A percentile compares a stretch with the other conserved stretches of the same genome.
Evolutionary conservation across 2,888 invertebrate species (phyloP).

Genomic region (Drosophila ochracea): DNA sequence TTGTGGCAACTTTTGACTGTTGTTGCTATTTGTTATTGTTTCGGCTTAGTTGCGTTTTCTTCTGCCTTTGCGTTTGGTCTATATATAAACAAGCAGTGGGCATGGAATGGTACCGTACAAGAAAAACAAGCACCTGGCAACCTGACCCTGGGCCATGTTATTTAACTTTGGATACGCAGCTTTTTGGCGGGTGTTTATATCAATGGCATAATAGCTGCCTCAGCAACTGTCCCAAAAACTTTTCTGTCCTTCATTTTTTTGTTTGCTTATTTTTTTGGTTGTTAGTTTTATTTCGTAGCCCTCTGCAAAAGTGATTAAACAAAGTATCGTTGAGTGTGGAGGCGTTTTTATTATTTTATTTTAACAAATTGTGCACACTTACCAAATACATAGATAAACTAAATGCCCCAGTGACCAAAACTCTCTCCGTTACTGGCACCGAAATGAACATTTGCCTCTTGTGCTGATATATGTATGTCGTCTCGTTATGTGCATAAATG

Average conservation of each 20-base stretch:
- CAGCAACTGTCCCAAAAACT: slow-evolving; percentile 28
- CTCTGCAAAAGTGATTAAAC: slow-evolving; percentile 71
- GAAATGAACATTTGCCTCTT: slow-evolving; percentile 8
- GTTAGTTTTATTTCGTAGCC: slow-evolving; percentile 37
- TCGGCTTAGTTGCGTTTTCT: slow-evolving; percentile 70
- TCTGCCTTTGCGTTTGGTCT: slow-evolving; percentile 69
- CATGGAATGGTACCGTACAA: slow-evolving; percentile 12
- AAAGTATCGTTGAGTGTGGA: slow-evolving; percentile 42
- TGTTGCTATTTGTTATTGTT: slow-evolving; percentile 58
- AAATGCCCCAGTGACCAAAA: slow-evolving; percentile 44
- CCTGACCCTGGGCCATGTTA: slow-evolving; percentile 63
- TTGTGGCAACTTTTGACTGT: slow-evolving; percentile 52
- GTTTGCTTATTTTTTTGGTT: not conserved
- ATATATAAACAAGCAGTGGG: slow-evolving; percentile 66
- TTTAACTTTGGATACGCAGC: slow-evolving; percentile 73
- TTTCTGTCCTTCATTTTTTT: slow-evolving; percentile 11
- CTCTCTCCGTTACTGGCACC: slow-evolving; percentile 3
- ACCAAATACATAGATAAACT: slow-evolving; percentile 43
- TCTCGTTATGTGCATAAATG: slow-evolving; percentile 71
- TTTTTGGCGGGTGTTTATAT: slow-evolving; percentile 60
- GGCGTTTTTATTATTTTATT: slow-evolving; percentile 46
- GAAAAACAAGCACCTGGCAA: slow-evolving; percentile 57
- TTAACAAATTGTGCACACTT: slow-evolving; percentile 65
- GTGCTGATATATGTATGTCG: slow-evolving; percentile 61
- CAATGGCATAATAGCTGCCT: slow-evolving; percentile 40